Evolutionary conservation across 2,797 vertebrate species (phyloP).

Genomic region (Peromyscus melanophrys): DNA sequence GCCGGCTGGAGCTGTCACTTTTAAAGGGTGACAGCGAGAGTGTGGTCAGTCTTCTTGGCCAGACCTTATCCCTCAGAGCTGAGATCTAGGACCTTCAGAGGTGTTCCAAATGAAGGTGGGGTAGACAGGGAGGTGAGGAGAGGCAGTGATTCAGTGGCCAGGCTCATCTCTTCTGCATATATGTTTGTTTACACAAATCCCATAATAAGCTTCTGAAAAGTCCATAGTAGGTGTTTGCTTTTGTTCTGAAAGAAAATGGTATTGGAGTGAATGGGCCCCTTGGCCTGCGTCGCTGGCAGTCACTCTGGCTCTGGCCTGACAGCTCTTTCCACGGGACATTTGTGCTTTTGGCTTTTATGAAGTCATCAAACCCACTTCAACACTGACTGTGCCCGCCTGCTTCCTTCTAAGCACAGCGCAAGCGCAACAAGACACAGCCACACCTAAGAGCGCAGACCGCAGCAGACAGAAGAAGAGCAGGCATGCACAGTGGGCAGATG

Average conservation of each 20-base stretch:
- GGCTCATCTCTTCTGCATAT: not conserved
- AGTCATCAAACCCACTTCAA: not conserved
- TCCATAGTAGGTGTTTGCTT: not conserved
- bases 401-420: accelerated
- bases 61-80: no score
- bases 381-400: not conserved
- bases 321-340: not conserved
- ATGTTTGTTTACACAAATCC: not conserved
- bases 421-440: not conserved
- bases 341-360: not conserved
- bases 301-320: not conserved
- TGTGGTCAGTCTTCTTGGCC: not conserved
- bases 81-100: not conserved
- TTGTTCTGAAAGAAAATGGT: not conserved
- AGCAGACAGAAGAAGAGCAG: not conserved
- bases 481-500: not conserved
- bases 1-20: not conserved
- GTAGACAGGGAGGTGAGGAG: not conserved
- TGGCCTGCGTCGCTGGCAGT: not conserved
- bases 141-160: no score
- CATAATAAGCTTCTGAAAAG: not conserved
- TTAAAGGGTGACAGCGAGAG: not conserved
- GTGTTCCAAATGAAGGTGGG: not conserved
- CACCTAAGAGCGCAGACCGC: not conserved
- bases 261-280: not conserved